phyloP scores from a whole-genome alignment of 2,113 vertebrate species.

The Dermatemys mawii region DNA sequence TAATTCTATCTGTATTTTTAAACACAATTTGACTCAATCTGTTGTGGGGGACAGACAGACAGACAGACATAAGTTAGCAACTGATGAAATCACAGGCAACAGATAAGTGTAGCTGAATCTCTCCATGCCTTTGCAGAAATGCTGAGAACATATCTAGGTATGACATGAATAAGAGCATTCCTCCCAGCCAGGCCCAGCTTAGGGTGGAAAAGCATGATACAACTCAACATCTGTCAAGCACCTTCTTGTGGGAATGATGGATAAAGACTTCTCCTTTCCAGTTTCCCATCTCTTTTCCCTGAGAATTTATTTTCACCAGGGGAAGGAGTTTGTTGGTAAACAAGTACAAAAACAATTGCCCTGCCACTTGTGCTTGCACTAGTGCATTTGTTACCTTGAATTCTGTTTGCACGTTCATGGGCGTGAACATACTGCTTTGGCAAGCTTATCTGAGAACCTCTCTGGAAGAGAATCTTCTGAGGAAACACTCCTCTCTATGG shows the following conservation, averaged over 20 bases:
- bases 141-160: not conserved
- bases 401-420: rapidly evolving
- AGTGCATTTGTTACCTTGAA: not conserved
- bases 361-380: not conserved
- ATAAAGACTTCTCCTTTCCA: not conserved
- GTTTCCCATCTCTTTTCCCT: not conserved
- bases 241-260: not conserved
- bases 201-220: not conserved
- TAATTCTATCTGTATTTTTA: not conserved
- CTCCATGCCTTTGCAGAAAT: not conserved
- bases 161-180: not conserved
- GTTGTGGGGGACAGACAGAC: not conserved
- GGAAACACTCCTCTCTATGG: not conserved
- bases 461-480: not conserved
- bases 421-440: not conserved
- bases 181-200: not conserved
- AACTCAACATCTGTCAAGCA: not conserved
- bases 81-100: not conserved
- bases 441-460: rapidly evolving
- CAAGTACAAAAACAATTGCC: not conserved
- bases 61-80: not conserved
- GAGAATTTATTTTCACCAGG: not conserved
- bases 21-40: not conserved
- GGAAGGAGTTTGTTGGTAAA: not conserved
- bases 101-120: not conserved